Evolutionary conservation across 2,113 vertebrate species (phyloP).

Genomic region (Bos javanicus): DNA sequence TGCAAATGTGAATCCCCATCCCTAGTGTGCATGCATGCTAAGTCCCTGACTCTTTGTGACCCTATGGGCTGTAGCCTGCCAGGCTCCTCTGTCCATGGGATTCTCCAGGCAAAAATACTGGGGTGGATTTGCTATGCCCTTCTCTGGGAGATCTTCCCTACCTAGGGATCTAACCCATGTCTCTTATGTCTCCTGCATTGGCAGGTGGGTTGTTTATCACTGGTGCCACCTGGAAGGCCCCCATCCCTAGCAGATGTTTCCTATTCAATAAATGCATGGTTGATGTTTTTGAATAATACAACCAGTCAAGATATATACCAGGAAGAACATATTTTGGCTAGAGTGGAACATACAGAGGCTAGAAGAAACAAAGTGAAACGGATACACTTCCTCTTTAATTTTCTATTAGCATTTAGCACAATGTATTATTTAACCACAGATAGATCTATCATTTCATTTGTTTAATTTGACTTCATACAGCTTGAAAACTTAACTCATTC

Average conservation of each 20-base stretch:
- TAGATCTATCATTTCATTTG: neutral
- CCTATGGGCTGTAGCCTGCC: neutral
- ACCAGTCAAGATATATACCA: neutral
- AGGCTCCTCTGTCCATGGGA: neutral
- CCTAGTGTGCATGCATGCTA: neutral
- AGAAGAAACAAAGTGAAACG: neutral
- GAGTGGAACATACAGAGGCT: neutral
- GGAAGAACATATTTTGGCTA: neutral
- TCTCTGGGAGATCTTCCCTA: neutral
- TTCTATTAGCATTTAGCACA: neutral
- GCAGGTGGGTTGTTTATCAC: neutral
- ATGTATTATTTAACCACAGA: neutral
- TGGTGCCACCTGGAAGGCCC: neutral
- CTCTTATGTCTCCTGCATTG: neutral
- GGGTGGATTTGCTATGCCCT: neutral
- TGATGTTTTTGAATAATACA: neutral
- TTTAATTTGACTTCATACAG: neutral
- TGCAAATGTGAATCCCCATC: neutral
- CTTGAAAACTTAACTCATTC: neutral
- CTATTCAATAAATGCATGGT: neutral
- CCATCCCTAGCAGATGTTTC: neutral
- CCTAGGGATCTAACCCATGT: neutral
- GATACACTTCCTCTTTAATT: neutral
- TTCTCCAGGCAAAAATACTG: neutral
- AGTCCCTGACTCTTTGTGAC: neutral